Evolutionary conservation across 1,140 invertebrate genomes (phyloP), one percentile per base, ranked within the genome.

Genomic region (Aethina tumida): DNA sequence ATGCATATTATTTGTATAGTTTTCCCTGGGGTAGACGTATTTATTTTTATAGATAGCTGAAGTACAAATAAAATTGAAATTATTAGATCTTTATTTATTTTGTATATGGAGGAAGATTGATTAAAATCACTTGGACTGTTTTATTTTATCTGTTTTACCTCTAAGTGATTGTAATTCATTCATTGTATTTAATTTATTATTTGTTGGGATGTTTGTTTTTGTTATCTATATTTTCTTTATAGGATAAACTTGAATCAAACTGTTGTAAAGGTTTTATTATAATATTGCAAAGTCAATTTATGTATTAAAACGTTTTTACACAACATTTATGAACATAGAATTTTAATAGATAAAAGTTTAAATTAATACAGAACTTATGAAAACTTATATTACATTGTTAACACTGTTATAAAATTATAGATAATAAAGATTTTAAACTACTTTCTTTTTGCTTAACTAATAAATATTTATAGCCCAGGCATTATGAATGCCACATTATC

Each of bases 401-500:
- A 47, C 32, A 38, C 36, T 39, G 37, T 39, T 39, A 32, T 31
- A 25, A 24, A 31, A 39, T 25, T 31, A 31, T 28, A 37, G n/a
- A n/a, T n/a, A n/a, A n/a, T n/a, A n/a, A 28, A 28, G 10, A 24
- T 7, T 24, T 16, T 17, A 17, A 12, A 4, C 14, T 33, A 33
- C 19, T 33, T 33, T 33, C 10, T n/a, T 33, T 33, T 5, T 18
- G 21, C 14, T 34, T 17, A 33, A 33, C 5, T 33, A 16, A 33
- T 17, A 5, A 42, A 17, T 18, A 28, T 49, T 74, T 77, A 94
- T 16, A 96, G 68, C 45, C 92, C 92, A 12, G 92, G 93, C 92
- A 96, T 97, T 45, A 96, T 88, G 58, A 95, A 97, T 0, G 91
- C 91, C 43, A 96, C 89, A 63, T 95, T 94, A 61, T 97, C 90